Percentiles rank a stretch among this genome's conserved stretches.
Conservation (phyloP, 2,113 vertebrate genomes). For the Trachemys scripta region DNA sequence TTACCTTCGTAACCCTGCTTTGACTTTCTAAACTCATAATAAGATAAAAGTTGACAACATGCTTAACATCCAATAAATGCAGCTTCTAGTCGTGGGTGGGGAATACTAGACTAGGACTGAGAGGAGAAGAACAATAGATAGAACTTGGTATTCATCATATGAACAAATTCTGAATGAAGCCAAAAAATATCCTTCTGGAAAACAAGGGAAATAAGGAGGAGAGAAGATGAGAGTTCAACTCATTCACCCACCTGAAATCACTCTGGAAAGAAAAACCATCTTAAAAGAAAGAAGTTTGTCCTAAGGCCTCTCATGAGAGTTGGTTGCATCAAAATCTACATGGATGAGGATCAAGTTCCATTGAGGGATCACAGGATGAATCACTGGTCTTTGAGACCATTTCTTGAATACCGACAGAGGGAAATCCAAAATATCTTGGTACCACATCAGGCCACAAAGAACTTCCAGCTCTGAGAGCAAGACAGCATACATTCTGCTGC, state of each 20-base stretch:
- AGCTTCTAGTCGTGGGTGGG: not conserved
- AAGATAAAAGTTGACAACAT: not conserved
- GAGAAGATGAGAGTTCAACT: not conserved
- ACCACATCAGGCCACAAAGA: not conserved
- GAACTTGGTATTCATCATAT: not conserved
- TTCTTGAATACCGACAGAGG: not conserved
- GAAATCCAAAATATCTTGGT: not conserved
- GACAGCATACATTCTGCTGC: not conserved
- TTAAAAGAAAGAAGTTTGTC: not conserved
- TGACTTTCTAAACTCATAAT: not conserved
- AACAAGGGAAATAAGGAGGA: not conserved
- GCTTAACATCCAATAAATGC: not conserved
- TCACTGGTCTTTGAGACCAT: not conserved
- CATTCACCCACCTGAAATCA: not conserved
- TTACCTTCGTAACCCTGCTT: not conserved
- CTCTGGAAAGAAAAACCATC: not conserved
- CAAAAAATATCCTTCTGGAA: not conserved
- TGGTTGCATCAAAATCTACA: not conserved
- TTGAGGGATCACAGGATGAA: not conserved
- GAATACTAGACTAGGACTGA: not conserved
- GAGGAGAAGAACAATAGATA: not conserved
- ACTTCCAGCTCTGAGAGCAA: not conserved
- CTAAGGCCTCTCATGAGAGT: not conserved
- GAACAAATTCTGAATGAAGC: not conserved
- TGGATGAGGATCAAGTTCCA: not conserved